Conservation (phyloP, 2,113 vertebrate genomes). For the Megaptera novaeangliae region DNA sequence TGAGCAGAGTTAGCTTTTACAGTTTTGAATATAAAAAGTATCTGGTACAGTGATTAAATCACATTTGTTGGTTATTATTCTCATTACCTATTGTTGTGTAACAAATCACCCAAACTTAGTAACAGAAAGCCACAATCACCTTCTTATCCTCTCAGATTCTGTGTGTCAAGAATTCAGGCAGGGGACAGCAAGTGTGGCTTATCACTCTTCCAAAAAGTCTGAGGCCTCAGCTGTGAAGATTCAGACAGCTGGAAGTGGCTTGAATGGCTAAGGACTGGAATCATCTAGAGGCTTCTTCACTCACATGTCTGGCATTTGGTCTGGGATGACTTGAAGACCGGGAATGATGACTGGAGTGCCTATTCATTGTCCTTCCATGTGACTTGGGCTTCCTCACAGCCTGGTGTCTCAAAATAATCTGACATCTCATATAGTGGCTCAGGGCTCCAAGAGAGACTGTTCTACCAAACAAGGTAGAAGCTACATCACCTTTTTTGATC, state of each 20-base stretch:
- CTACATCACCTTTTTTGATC: neutral
- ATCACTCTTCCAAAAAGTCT: neutral
- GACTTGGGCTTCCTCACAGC: neutral
- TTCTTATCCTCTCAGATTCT: neutral
- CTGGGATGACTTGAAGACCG: neutral
- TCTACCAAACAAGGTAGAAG: neutral
- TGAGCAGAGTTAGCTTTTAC: neutral
- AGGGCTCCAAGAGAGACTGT: neutral
- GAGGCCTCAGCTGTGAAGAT: neutral
- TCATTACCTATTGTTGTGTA: neutral
- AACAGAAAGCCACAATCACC: neutral
- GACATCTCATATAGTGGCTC: neutral
- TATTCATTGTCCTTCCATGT: neutral
- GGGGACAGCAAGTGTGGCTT: neutral
- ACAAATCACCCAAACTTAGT: neutral
- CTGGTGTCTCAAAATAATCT: neutral
- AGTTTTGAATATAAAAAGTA: neutral
- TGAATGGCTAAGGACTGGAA: neutral
- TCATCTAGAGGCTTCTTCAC: neutral
- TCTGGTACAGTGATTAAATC: neutral
- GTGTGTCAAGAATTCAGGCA: neutral
- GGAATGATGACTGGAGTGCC: neutral
- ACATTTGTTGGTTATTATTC: constrained; percentile 1
- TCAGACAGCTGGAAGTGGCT: neutral
- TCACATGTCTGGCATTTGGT: neutral